Percentiles rank a stretch among this genome's conserved stretches.
Conservation (phyloP, 2,888 invertebrate genomes). For the Cryptus armator region DNA sequence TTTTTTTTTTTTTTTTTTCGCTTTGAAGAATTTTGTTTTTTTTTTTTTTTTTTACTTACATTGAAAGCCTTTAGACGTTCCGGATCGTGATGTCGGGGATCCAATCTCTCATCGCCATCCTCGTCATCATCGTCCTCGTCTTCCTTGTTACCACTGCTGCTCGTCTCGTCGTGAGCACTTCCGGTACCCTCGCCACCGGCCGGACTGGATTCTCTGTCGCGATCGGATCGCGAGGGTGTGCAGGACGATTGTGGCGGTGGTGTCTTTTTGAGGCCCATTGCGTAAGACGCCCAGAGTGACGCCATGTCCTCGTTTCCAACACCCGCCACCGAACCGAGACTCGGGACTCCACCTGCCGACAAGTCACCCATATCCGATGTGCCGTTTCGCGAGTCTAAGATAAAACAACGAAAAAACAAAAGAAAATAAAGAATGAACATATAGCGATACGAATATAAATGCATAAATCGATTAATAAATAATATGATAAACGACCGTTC, state of each 20-base stretch:
- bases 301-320: slow-evolving; percentile 91
- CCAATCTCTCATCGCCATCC: slow-evolving; percentile 96
- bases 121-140: slow-evolving; percentile 96
- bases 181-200: slow-evolving; percentile 87
- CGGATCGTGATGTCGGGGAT: slow-evolving; percentile 95
- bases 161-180: slow-evolving; percentile 94
- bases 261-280: slow-evolving; percentile 89
- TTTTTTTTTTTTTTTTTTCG: background rate
- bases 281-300: slow-evolving; percentile 95
- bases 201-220: slow-evolving; percentile 89
- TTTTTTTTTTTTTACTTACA: slow-evolving; percentile 87
- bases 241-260: slow-evolving; percentile 82
- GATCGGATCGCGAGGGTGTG: slow-evolving; percentile 83
- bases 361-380: slow-evolving; percentile 82
- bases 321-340: slow-evolving; percentile 85
- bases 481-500: background rate
- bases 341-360: slow-evolving; percentile 84
- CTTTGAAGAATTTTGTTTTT: slow-evolving; percentile 23
- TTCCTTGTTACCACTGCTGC: slow-evolving; percentile 94
- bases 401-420: slow-evolving; percentile 47
- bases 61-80: slow-evolving; percentile 98
- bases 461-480: slow-evolving; percentile 4
- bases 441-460: background rate
- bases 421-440: slow-evolving; percentile 14
- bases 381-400: slow-evolving; percentile 83